Conservation (phyloP, 2,888 invertebrate genomes). For the Pseudococcus viburni region DNA sequence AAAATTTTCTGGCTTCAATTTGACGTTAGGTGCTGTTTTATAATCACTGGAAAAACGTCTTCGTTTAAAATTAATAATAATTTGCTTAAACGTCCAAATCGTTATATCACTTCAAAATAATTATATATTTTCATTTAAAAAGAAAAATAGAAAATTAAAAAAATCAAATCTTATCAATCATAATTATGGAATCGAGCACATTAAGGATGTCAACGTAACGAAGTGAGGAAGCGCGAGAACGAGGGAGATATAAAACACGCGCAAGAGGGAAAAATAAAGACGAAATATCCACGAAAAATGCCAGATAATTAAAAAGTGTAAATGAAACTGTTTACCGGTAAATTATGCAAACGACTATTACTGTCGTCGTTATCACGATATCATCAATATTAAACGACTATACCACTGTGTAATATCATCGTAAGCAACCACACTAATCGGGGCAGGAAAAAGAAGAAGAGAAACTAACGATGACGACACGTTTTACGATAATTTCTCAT, state of each 20-base stretch:
- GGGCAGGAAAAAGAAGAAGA: neutral
- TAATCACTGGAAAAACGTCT: neutral
- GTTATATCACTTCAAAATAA: neutral
- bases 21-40: neutral
- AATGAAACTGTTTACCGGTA: slow-evolving; percentile 51
- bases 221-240: neutral
- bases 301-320: slow-evolving; percentile 54
- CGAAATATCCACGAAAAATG: slow-evolving; percentile 5
- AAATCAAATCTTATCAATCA: neutral
- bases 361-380: slow-evolving; percentile 26
- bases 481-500: neutral
- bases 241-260: neutral
- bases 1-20: neutral
- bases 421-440: neutral
- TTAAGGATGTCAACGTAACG: neutral
- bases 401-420: neutral
- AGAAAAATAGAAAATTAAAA: neutral
- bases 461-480: slow-evolving; percentile 21
- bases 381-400: slow-evolving; percentile 50
- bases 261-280: neutral
- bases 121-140: neutral
- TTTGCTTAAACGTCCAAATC: neutral
- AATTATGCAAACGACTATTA: slow-evolving; percentile 53
- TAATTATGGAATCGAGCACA: neutral
- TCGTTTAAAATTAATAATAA: neutral